Evolutionary conservation across 2,888 invertebrate genomes (phyloP), one percentile per base, ranked within the genome.

Genomic region (Leptopilina drosophilae): DNA sequence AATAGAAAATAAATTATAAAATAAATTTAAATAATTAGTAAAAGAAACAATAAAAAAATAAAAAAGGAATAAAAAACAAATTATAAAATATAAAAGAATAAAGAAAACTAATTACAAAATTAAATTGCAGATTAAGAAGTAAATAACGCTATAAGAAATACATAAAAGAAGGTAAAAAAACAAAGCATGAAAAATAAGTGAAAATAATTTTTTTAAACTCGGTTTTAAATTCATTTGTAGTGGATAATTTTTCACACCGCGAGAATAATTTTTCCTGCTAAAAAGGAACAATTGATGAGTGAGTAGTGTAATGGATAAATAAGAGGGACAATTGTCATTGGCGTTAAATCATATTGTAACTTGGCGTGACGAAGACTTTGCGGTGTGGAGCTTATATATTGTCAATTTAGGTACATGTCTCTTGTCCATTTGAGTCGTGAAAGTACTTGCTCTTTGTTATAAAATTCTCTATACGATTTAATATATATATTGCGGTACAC

Each of bases 301-400:
- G 56, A 56, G n/a, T n/a, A 33, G 33, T 56, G 56, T 56, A 73
- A 20, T 20, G 49, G 26, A 49, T 4, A 46, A 46, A 49, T 26
- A 42, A 77, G 64, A 15, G 5, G 46, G 56, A 56, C 15, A 59
- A 33, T 8, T 5, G n/a, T 59, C 59, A 59, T 59, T 59, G 15
- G 64, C 46, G 42, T 53, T 49, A 42, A 64, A 64, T 62, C 64
- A 5, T 33, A n/a, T 12, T 2, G 6, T 33, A 8, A 40, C 75
- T 77, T 78, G 33, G 33, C 85, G 81, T 84, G 82, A 79, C 81
- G 79, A 75, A 82, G 83, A 87, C 85, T 85, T 87, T 84, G 85
- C 81, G 85, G 85, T 84, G 77, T 75, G 82, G 64, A 78, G 79
- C 42, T 66, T 42, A 66, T 33, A 33, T 33, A 33, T 33, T 2